These are phyloP conservation scores for Drosophila nr. medialis DNA, from an alignment of 2,888 invertebrate species.

Conservation along the genomic window DNA sequence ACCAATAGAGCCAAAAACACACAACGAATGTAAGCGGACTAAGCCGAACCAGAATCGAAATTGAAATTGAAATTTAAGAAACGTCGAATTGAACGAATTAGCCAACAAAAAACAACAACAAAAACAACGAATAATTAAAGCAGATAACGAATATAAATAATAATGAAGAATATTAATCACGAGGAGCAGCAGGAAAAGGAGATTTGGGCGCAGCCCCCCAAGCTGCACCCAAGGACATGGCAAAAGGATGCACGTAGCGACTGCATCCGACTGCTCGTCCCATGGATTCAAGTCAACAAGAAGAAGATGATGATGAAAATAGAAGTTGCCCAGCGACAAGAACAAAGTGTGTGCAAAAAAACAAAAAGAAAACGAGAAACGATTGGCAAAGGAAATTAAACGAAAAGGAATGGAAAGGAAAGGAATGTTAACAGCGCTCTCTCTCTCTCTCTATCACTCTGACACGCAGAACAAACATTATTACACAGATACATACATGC, in stretches of 20 bases:
- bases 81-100: slow-evolving; percentile 29
- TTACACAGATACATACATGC: slow-evolving; percentile 7
- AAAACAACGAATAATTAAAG: slow-evolving; percentile 37
- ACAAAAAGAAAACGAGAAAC: slow-evolving; percentile 9
- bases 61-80: slow-evolving; percentile 12
- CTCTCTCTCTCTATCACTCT: slow-evolving; percentile 25
- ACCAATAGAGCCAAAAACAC: slow-evolving; percentile 29
- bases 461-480: slow-evolving; percentile 10
- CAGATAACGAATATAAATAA: slow-evolving; percentile 19
- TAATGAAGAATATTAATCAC: slow-evolving; percentile 37
- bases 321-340: slow-evolving; percentile 70
- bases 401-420: slow-evolving; percentile 27
- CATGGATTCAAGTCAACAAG: slow-evolving; percentile 65
- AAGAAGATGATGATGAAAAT: slow-evolving; percentile 33
- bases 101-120: slow-evolving; percentile 35
- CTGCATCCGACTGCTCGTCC: slow-evolving; percentile 53
- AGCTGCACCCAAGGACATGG: slow-evolving; percentile 44
- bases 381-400: slow-evolving; percentile 4
- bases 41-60: slow-evolving; percentile 32
- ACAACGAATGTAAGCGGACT: slow-evolving; percentile 68
- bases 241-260: slow-evolving; percentile 58
- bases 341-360: slow-evolving; percentile 67
- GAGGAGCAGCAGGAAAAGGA: slow-evolving; percentile 46
- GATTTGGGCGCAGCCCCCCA: slow-evolving; percentile 29
- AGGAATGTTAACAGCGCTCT: slow-evolving; percentile 22